Evolutionary conservation across 2,797 vertebrate genomes (phyloP), one percentile per base, ranked within the genome.

Genomic region (Tragelaphus oryx): DNA sequence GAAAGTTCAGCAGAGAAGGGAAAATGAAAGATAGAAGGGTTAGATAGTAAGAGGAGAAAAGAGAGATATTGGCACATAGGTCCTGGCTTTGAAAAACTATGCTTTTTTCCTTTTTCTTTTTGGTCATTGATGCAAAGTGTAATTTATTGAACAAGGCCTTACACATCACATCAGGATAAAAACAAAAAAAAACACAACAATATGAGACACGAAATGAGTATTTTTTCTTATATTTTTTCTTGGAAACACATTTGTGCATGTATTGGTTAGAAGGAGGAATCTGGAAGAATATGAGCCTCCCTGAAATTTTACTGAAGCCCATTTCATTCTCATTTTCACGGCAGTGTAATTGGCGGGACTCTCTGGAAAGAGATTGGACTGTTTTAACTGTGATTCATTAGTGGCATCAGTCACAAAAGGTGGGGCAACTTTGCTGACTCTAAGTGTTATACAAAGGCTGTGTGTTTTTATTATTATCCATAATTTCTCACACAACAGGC

Each of bases 381-480:
- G 28, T 79, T 95, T 87, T 82, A 87, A 91, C 54, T 74, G 20
- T 95, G 83, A 95, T 93, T 96, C 74, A 82, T 96, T 91, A 89
- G 37, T n/a, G 4, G 50, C 94, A 30, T 90, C 71, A 62, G 50
- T 88, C 81, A 52, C 52, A 14, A 90, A 54, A 95, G 57, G 20
- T 75, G 79, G 62, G 54, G 71, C 55, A 71, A 59, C 28, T 17
- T 16, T 55, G 59, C n/a, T 17, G 54, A 41, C 52, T 89, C 74
- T 90, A 92, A 88, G 37, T 96, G 60, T 87, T 68, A 89, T 33
- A 75, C 46, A 62, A 89, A 97, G 30, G 46, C 81, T 92, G 59
- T 60, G 26, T 24, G 9, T 76, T 97, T 97, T 94, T 96, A 87
- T 95, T 89, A 91, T 94, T 92, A 88, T n/a, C 92, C 74, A 54